Evolutionary conservation across 2,113 vertebrate species (phyloP).

Genomic region (Martes martes): DNA sequence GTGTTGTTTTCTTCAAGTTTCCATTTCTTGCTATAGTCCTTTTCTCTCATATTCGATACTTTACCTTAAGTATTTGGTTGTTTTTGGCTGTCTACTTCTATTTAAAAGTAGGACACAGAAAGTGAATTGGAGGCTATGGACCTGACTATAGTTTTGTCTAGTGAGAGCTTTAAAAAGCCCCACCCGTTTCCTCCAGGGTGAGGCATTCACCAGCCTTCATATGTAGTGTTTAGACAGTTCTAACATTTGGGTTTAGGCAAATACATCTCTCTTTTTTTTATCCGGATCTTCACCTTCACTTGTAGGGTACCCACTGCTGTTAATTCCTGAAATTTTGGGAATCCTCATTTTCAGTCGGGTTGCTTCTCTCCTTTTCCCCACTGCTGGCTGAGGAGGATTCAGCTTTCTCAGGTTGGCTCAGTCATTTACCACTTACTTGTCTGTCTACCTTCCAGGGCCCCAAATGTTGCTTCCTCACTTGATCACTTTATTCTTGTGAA

Average conservation of each 20-base stretch:
- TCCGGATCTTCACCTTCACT: background rate
- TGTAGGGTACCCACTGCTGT: background rate
- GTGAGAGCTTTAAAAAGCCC: background rate
- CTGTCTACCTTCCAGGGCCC: background rate
- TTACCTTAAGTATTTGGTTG: background rate
- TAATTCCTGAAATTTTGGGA: background rate
- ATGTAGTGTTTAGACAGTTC: background rate
- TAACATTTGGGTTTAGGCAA: background rate
- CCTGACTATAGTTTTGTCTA: background rate
- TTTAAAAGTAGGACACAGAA: background rate
- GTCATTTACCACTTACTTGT: background rate
- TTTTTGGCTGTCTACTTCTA: background rate
- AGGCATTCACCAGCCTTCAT: background rate
- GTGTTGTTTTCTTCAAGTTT: background rate
- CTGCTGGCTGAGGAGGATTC: background rate
- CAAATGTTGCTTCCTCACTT: background rate
- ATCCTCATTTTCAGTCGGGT: background rate
- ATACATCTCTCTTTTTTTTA: conserved; percentile 5
- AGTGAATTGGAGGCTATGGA: background rate
- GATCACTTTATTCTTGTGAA: background rate
- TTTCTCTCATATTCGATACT: background rate
- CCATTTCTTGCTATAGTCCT: background rate
- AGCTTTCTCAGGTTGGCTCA: background rate
- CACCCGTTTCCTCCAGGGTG: conserved; percentile 45
- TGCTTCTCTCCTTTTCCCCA: background rate